Percentiles rank a stretch among this genome's conserved stretches.
Evolutionary conservation across 1,140 invertebrate species (phyloP).

Genomic region (Linepithema humile): DNA sequence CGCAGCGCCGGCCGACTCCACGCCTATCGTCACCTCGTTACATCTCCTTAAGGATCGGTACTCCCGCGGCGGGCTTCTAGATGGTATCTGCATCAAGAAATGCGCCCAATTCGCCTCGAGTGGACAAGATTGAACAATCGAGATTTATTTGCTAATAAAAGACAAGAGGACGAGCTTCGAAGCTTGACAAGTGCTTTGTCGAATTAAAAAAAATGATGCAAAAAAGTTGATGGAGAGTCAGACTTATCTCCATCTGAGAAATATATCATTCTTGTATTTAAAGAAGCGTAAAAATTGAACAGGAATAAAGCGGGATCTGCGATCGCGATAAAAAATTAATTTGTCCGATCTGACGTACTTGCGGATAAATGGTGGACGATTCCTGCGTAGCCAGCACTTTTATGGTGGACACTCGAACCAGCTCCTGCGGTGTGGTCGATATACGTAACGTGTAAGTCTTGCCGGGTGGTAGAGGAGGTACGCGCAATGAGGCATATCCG

Average conservation of each 20-base stretch:
- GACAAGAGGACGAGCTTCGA: too few species aligned
- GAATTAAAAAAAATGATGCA: too few species aligned
- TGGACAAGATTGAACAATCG: background rate
- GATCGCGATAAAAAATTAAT: constrained; percentile 20
- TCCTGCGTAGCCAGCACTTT: constrained; percentile 81
- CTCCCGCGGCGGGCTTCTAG: constrained; percentile 76
- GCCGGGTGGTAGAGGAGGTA: constrained; percentile 77
- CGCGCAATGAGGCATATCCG: constrained; percentile 77
- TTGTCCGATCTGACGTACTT: constrained; percentile 66
- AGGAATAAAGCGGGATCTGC: background rate
- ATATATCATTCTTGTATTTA: background rate
- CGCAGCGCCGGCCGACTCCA: constrained; percentile 77
- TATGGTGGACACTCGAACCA: constrained; percentile 76
- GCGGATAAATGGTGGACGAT: constrained; percentile 77
- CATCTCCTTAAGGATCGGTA: constrained; percentile 77
- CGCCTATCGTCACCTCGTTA: constrained; percentile 77
- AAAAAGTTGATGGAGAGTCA: background rate
- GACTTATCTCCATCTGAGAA: background rate
- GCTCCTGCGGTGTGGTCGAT: constrained; percentile 76
- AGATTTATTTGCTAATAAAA: too few species aligned
- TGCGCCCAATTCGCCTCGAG: background rate
- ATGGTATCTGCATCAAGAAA: constrained; percentile 69
- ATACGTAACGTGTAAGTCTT: constrained; percentile 80
- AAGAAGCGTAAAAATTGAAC: background rate
- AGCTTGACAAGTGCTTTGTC: too few species aligned